Evolutionary conservation across 2,797 vertebrate genomes (phyloP), one percentile per base, ranked within the genome.

Genomic region (Nannoperca australis): DNA sequence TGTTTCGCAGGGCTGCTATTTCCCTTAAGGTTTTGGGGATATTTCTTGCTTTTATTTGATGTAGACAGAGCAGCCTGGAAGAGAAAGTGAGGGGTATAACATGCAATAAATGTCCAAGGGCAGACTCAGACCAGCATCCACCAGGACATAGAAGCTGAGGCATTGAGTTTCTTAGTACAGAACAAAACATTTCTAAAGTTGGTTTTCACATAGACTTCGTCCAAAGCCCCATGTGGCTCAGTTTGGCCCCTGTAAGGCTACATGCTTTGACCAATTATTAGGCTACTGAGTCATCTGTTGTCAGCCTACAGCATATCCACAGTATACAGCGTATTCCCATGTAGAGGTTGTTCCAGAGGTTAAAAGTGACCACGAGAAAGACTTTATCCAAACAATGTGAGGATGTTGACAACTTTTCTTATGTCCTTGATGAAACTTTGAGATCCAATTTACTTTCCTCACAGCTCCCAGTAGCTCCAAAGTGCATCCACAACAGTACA

Each of bases 31-130:
- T 72, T 83, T 58, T 44, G 42, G 34, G 40, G 55, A 34, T 38
- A 4, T 70, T 61, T 76, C 38, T 54, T 70, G 5, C 24, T 15
- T 82, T 82, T 76, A 65, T 88, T 83, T 84, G 70, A 84, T 70
- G 78, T 65, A 56, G 67, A 65, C 53, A 65, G 78, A 27, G 58
- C 63, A 49, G 44, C 45, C 61, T 61, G 44, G 67, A 63, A 17
- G 61, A 75, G 63, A 53, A n/a, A 67, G 42, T 3, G 47, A 68
- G 6, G 36, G 38, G 17, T 70, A 65, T 49, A 63, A 68, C 40
- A 58, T 72, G 65, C 22, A 86, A 85, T 79, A 34, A 34, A 84
- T 51, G 70, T 76, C 70, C 78, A 83, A 73, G 74, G 85, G 51
- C 53, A 34, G 58, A 60, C 56, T 62, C 44, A 34, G 45, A 51